Base-by-base conservation (phyloP, 2,113 vertebrate genomes). In the Edolisoma coerulescens region DNA sequence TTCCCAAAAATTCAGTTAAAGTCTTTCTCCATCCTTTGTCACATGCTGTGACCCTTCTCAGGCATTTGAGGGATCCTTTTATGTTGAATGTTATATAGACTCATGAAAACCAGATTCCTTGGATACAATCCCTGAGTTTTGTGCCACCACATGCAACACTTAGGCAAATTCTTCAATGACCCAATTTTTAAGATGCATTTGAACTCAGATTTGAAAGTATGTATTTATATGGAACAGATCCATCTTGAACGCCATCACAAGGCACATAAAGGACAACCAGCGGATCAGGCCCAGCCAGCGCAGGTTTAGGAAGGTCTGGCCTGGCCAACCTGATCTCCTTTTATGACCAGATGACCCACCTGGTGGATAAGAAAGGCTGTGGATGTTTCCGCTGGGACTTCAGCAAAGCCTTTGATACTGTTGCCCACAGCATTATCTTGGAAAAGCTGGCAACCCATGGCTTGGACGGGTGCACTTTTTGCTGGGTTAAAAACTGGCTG, bases 221-320 rank as follows among this genome's bases (percentile, higher is more conserved):
- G 5, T 16, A 26, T 69, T 21, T 63, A 8, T 27, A 33, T 22
- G 32, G 37, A 52, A 44, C 13, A 52, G 16, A 16, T 16, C 12
- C 12, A 8, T 13, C 6, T 24, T 60, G 26, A 15, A 32, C 24
- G 32, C 0, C 0, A 30, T 50, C 24, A 23, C 24, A 35, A 19
- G 37, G 37, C 37, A 35, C 37, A 16, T 23, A 30, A 20, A 83
- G 32, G 24, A 23, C 30, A 70, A 5, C 15, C 30, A 69, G 19
- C 28, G 30, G 11, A 41, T 41, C 64, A 59, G 44, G 15, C 35
- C 23, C 7, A 9, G 44, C 19, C 65, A 70, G 30, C 11, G 50
- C 19, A 60, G 32, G 12, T 60, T 24, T 60, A 42, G 21, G 37
- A 42, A 52, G 16, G 37, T 42, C 24, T 37, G 50, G 19, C 30